Base-by-base conservation (phyloP, 2,888 invertebrate species). In the Heliothis peltigera region DNA sequence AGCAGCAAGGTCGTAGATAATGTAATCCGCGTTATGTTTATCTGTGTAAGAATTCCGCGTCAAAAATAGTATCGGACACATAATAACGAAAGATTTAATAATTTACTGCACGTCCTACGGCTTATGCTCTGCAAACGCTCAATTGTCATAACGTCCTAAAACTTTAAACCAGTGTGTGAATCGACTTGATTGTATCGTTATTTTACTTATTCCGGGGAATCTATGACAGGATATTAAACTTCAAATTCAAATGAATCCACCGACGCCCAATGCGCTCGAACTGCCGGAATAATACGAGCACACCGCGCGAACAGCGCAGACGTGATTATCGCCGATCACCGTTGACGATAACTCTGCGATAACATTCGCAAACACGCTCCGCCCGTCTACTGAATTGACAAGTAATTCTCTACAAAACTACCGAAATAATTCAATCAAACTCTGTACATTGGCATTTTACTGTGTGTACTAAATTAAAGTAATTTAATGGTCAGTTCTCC, bases 1-100 rank as follows among this genome's bases (percentile, higher is more conserved):
- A 64, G 32, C 55, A 43, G 59, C 78, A 80, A 82, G 71, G 75
- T 71, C 70, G 55, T 60, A 60, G 75, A 80, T 77, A 78, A 71
- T 35, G 44, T 66, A 72, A 72, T 64, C 64, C 63, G 42, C 58
- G 64, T 52, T 65, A 55, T 52, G 44, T 43, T 65, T 70, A 73
- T 61, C 67, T 62, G 63, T 65, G 62, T 67, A 75, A 39, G 21
- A 57, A 68, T 71, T 75, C 73, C 70, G 69, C 56, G 67, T 49
- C 58, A 51, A 58, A 71, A 66, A 67, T 64, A 67, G 56, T 67
- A 59, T 57, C 7, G 53, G 62, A 56, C 55, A 47, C 54, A 66
- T 68, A 64, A 56, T 21, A 64, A 39, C n/a, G 52, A 64, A 60
- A 51, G 44, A 64, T 74, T 72, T 65, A 57, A 72, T 73, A 53